Evolutionary conservation across 2,888 invertebrate species (phyloP).

Genomic region (Hermaeophaga mercurialis): DNA sequence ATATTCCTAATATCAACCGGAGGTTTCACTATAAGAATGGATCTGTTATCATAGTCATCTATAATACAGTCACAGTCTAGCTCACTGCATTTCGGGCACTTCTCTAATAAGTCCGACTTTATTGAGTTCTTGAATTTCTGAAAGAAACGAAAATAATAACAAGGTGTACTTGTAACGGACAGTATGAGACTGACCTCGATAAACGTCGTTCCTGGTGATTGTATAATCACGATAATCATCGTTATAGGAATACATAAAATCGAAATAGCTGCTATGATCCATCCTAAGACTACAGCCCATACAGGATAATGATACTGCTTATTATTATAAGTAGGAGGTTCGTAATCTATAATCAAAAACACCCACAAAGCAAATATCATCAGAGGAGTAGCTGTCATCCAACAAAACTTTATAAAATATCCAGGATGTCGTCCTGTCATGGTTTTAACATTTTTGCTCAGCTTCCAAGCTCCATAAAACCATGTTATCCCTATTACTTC

Average conservation of each 20-base stretch:
- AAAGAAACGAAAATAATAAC: constrained; percentile 47
- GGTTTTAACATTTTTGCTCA: constrained; percentile 83
- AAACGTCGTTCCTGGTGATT: constrained; percentile 73
- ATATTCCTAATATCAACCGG: constrained; percentile 34
- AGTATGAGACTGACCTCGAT: constrained; percentile 65
- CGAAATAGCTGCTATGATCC: constrained; percentile 83
- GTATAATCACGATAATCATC: constrained; percentile 72
- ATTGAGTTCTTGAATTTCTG: constrained; percentile 80
- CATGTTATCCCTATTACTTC: constrained; percentile 91
- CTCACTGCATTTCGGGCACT: constrained; percentile 73
- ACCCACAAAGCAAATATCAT: constrained; percentile 86
- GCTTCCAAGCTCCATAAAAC: constrained; percentile 84
- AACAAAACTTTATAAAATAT: constrained; percentile 82
- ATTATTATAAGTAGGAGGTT: constrained; percentile 82
- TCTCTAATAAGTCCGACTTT: constrained; percentile 72
- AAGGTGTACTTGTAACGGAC: no score
- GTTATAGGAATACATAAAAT: constrained; percentile 85
- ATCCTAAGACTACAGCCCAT: constrained; percentile 87
- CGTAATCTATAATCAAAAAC: constrained; percentile 85
- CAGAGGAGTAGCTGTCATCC: constrained; percentile 81
- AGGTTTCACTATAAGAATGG: constrained; percentile 47
- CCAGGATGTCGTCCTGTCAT: constrained; percentile 87
- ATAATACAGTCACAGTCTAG: constrained; percentile 74
- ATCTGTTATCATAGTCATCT: constrained; percentile 47
- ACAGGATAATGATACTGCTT: constrained; percentile 78